These are phyloP conservation scores for Galemys pyrenaicus DNA, from an alignment of 2,113 vertebrate genomes.

Conservation along the genomic window DNA sequence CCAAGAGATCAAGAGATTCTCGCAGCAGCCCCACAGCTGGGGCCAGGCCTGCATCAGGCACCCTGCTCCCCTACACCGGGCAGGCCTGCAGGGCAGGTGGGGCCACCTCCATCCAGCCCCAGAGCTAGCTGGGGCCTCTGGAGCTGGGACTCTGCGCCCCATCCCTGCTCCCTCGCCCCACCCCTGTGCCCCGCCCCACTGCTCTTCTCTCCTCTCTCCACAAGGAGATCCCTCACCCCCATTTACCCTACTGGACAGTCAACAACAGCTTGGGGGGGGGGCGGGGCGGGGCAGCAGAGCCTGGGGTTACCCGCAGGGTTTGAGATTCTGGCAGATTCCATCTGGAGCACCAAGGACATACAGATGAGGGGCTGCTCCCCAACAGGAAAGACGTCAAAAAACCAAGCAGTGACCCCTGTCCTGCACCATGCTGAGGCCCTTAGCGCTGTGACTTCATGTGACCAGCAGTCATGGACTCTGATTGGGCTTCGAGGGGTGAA, in stretches of 20 bases:
- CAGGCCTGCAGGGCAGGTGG: neutral
- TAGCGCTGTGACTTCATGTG: accelerated
- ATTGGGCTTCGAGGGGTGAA: slow-evolving; percentile 31
- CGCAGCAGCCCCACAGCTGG: slow-evolving; percentile 55
- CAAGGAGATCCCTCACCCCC: neutral
- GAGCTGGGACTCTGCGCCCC: neutral
- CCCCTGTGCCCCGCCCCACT: too few species aligned
- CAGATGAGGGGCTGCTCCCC: neutral
- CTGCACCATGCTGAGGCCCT: accelerated
- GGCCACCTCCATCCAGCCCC: neutral
- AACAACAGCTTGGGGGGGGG: neutral
- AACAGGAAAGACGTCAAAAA: accelerated
- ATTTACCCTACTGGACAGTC: neutral
- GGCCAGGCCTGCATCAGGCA: slow-evolving; percentile 39
- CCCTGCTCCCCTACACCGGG: neutral
- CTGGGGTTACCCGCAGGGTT: neutral
- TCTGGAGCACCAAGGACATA: neutral
- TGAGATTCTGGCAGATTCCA: neutral
- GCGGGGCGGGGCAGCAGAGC: neutral
- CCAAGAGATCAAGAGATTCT: slow-evolving; percentile 77
- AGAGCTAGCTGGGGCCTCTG: neutral
- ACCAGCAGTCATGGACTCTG: neutral
- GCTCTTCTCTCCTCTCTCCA: neutral
- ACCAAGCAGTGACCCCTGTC: accelerated
- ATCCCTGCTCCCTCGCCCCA: neutral